Conservation (phyloP, 1,140 invertebrate species). For the Maniola jurtina region DNA sequence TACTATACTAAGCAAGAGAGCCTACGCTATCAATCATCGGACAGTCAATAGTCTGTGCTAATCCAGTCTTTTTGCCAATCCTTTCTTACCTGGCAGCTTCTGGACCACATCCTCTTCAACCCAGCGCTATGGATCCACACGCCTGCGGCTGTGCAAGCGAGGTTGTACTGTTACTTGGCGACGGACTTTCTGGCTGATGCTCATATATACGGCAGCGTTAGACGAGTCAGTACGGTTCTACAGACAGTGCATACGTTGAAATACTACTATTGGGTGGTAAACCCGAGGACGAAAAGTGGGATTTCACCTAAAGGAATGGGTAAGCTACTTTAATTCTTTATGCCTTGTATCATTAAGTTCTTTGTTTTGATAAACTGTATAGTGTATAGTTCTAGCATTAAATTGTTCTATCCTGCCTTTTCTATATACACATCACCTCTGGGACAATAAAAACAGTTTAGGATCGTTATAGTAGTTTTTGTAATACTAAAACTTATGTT, state of each 20-base stretch:
- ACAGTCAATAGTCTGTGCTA: constrained; percentile 71
- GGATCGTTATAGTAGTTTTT: too few species aligned
- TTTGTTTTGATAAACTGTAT: too few species aligned
- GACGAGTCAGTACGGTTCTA: constrained; percentile 97
- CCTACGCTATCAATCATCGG: constrained; percentile 65
- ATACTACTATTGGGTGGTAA: constrained; percentile 99
- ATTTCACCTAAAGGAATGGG: constrained; percentile 96
- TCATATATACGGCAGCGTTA: constrained; percentile 98
- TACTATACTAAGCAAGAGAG: constrained; percentile 52
- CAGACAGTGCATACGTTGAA: constrained; percentile 99
- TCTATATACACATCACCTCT: too few species aligned
- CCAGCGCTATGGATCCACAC: constrained; percentile 99
- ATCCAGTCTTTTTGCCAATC: constrained; percentile 73
- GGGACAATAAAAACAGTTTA: too few species aligned
- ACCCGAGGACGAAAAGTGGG: constrained; percentile 95
- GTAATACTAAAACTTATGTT: too few species aligned
- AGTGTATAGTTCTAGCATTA: too few species aligned
- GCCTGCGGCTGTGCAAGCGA: constrained; percentile 96
- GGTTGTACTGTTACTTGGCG: constrained; percentile 97
- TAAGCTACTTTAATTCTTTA: constrained; percentile 80
- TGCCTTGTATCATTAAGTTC: too few species aligned
- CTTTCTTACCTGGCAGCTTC: constrained; percentile 89
- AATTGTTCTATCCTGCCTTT: too few species aligned
- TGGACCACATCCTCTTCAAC: constrained; percentile 99
- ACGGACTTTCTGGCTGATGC: constrained; percentile 98